Conservation (phyloP, 2,888 invertebrate species). For the Nudaria mundana region DNA sequence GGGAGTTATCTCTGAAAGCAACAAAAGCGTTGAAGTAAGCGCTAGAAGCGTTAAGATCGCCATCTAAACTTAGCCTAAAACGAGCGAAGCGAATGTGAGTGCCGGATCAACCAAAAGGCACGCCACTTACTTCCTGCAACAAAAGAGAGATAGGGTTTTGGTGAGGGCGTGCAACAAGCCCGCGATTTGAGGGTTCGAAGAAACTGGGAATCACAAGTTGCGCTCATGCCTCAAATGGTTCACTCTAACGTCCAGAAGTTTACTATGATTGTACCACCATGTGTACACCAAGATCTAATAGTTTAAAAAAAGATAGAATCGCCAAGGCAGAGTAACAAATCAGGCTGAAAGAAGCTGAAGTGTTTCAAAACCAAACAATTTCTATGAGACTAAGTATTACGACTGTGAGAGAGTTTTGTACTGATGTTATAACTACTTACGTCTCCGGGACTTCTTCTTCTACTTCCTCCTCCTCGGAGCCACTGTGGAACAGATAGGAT, state of each 20-base stretch:
- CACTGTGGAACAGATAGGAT: constrained; percentile 64
- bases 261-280: constrained; percentile 33
- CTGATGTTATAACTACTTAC: constrained; percentile 82
- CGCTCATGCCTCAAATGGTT: constrained; percentile 57
- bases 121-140: constrained; percentile 82
- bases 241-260: constrained; percentile 40
- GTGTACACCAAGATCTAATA: constrained; percentile 38
- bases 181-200: constrained; percentile 52
- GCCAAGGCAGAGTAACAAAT: constrained; percentile 67
- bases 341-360: constrained; percentile 69
- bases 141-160: constrained; percentile 73
- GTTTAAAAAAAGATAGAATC: constrained; percentile 51
- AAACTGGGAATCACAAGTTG: constrained; percentile 51
- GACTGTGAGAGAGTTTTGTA: constrained; percentile 21
- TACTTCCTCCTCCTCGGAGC: constrained; percentile 88
- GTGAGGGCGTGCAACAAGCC: constrained; percentile 73
- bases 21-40: constrained; percentile 62
- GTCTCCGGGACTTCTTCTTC: constrained; percentile 89
- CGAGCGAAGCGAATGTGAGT: constrained; percentile 71
- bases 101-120: constrained; percentile 76
- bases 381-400: constrained; percentile 50
- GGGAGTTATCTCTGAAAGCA: constrained; percentile 60
- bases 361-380: constrained; percentile 65
- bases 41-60: constrained; percentile 68
- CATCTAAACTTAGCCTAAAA: constrained; percentile 68